A percentile compares a stretch with the other conserved stretches of the same genome.
Conservation (phyloP, 2,113 vertebrate species). For the Macrotus californicus region DNA sequence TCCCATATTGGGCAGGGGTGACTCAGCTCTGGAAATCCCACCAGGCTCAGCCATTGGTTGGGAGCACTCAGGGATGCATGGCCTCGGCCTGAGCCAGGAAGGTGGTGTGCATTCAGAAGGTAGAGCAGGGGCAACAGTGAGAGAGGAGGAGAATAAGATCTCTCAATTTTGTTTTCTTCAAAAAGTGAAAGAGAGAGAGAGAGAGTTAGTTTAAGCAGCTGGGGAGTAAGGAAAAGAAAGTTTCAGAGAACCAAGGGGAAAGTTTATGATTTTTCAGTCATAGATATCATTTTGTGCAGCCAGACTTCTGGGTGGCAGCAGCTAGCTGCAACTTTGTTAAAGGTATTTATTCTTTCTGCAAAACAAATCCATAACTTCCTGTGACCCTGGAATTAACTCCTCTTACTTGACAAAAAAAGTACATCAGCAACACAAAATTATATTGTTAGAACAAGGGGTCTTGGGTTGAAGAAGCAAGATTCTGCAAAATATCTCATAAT, state of each 20-base stretch:
- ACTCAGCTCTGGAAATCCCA: background rate
- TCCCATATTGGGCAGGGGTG: background rate
- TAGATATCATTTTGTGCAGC: background rate
- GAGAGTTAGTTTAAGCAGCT: background rate
- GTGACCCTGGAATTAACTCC: background rate
- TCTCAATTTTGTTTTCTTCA: background rate
- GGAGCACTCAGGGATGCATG: background rate
- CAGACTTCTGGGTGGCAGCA: background rate
- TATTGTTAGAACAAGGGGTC: background rate
- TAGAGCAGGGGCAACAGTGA: background rate
- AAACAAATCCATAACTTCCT: background rate
- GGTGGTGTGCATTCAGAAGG: too few species aligned
- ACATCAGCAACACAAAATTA: too few species aligned
- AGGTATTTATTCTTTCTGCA: background rate
- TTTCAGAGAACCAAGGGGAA: background rate
- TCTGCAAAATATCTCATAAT: too few species aligned
- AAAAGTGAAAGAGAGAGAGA: background rate
- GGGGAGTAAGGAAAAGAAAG: background rate
- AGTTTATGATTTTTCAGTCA: background rate
- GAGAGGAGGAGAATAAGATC: background rate
- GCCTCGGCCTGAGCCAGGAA: background rate
- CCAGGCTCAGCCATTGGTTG: background rate
- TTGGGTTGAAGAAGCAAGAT: background rate
- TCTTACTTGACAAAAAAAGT: too few species aligned
- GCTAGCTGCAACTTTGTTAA: background rate